Base-by-base conservation (phyloP, 2,797 vertebrate genomes). In the Malacoraja senta region DNA sequence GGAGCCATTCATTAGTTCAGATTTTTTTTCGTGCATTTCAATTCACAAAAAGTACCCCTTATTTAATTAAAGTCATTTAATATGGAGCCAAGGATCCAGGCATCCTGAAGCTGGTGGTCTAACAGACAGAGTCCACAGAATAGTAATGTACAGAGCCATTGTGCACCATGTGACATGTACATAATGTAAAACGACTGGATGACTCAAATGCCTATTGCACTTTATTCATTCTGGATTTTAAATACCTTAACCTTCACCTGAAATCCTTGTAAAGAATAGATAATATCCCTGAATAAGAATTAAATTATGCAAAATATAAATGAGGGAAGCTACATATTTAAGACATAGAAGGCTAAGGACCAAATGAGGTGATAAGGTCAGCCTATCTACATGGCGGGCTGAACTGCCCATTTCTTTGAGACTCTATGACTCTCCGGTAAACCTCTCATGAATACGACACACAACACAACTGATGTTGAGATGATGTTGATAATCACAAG, bases 41-140 rank as follows among this genome's bases (percentile, higher is more conserved):
- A 91, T 91, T 91, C 32, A 44, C 35, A 74, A 74, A 35, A 29
- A 86, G 83, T n/a, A 63, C 90, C 68, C 32, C 35, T 92, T 92
- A 38, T 92, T 71, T 53, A 92, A 92, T 76, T 92, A 76, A 92
- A 76, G 10, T 53, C 71, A 35, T 88, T 92, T 92, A 71, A 24
- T 92, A 44, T 76, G 71, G 90, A 74, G 90, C 71, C 90, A 76
- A 58, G 26, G 71, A 53, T 6, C 7, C 17, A 71, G 24, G 71
- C 44, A 53, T 38, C 24, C 71, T 92, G 71, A 38, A 38, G 86
- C 21, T 72, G 9, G 63, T 91, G 65, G 8, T 91, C 88, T 44
- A 44, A 38, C 72, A 76, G 32, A 21, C 74, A 68, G 38, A 91
- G 19, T 44, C 88, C 35, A 63, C 8, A 58, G 13, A 38, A 92